Percentiles rank a stretch among this genome's conserved stretches.
Evolutionary conservation across 2,113 vertebrate genomes (phyloP).

Genomic region (Gobius niger): DNA sequence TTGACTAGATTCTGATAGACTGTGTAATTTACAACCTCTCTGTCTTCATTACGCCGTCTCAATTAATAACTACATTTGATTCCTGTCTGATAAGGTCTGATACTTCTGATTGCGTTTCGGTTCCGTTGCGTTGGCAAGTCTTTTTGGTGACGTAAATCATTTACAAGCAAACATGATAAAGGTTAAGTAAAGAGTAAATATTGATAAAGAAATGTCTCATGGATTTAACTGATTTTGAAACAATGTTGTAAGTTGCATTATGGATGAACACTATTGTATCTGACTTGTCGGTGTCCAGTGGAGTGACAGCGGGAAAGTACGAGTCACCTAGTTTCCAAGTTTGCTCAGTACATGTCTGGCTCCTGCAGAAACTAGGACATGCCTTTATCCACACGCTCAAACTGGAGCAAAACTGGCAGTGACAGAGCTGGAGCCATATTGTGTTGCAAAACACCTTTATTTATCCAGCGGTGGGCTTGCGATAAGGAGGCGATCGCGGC

Average conservation of each 20-base stretch:
- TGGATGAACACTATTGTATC: not conserved
- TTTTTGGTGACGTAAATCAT: no score
- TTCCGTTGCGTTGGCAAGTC: no score
- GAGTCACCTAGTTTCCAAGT: slow-evolving; percentile 57
- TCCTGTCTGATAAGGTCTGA: slow-evolving; percentile 9
- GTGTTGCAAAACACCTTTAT: slow-evolving; percentile 48
- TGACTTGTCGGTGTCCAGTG: not conserved
- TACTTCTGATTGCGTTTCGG: no score
- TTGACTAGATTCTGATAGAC: slow-evolving; percentile 49
- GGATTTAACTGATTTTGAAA: no score
- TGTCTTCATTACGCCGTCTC: slow-evolving; percentile 36
- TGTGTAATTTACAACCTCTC: slow-evolving; percentile 59
- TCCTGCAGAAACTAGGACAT: slow-evolving; percentile 66
- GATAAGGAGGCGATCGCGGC: slow-evolving; percentile 38
- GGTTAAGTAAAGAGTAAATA: no score
- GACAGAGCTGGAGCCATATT: slow-evolving; percentile 48
- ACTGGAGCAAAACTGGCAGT: slow-evolving; percentile 58
- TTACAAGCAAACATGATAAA: no score
- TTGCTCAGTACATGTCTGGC: slow-evolving; percentile 36
- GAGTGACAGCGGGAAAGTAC: slow-evolving; percentile 4
- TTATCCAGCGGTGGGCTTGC: slow-evolving; percentile 19
- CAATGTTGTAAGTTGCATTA: not conserved
- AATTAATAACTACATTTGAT: slow-evolving; percentile 45
- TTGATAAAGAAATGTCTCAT: no score
- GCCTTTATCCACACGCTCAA: slow-evolving; percentile 56